Base-by-base conservation (phyloP, 2,888 invertebrate species). In the Boloria selene region DNA sequence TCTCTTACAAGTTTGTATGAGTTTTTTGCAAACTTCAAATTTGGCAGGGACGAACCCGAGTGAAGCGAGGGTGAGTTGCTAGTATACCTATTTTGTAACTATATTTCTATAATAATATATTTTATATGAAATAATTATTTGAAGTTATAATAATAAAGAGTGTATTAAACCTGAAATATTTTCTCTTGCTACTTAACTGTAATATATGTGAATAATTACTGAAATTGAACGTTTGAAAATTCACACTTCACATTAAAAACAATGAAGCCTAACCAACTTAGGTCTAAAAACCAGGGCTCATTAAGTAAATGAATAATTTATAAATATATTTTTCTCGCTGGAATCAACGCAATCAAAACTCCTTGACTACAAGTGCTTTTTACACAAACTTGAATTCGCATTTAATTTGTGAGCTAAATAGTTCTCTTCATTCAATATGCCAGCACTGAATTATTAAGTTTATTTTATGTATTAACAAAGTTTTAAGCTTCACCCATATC, bases 321-420 rank as follows among this genome's bases (percentile, higher is more conserved):
- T 52, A 67, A 69, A 71, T 65, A 71, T 69, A 68, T 69, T 71
- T 70, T 63, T 65, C 61, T 60, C 65, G 63, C 65, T 67, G 59
- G 55, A 69, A 71, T 71, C 60, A 69, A 71, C 69, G 71, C 65
- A 68, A 71, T 71, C 71, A 69, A 67, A 71, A 50, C 69, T 65
- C 69, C 67, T 69, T 68, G 61, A 71, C 61, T 61, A 59, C 54
- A 70, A 71, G 67, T 62, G 70, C 70, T 70, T 70, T 68, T 65
- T 62, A 70, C 63, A 71, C 70, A 71, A 67, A 71, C 67, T 71
- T 61, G 61, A 64, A 67, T 70, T 66, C 60, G 65, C 70, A 61
- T 69, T 70, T 67, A 68, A 69, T 69, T 69, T 66, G 54, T 56
- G 65, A 70, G 67, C 55, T 70, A 70, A 70, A 70, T 70, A 71